Evolutionary conservation across 2,113 vertebrate species (phyloP), one percentile per base, ranked within the genome.

Genomic region (Elephantulus edwardii): DNA sequence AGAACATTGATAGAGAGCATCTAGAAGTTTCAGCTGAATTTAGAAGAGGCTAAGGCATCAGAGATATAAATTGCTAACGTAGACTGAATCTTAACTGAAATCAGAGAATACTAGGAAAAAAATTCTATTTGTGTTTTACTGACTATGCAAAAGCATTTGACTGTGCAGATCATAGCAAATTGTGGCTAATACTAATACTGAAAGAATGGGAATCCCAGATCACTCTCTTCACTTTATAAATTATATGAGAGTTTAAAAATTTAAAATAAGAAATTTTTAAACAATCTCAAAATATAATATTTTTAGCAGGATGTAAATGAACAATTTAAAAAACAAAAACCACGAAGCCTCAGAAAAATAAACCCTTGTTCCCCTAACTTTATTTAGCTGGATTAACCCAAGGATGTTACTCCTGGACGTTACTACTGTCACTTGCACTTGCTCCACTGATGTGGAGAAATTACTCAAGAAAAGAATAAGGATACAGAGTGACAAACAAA

Each of bases 321-420:
- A 54, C 9, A 48, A 33, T 82, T 60, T 52, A 72, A 83, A 87
- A 85, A 2, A 62, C 16, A 54, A 85, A 95, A 91, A 82, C 64
- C 54, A 46, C 28, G n/a, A n/a, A n/a, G n/a, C n/a, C n/a, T 33
- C 17, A 62, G 42, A 94, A 70, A 17, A 72, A 72, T 52, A 77
- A 70, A 72, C 70, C 35, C 58, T 40, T 86, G 30, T 82, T 42
- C 38, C 72, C 42, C 83, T 76, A 42, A 81, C 3, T 40, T 91
- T 81, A 42, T 13, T 79, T 26, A 68, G 50, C 9, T 83, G 38
- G 38, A 87, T 68, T 9, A 19, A 6, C 38, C 48, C 12, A 85
- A 3, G 33, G 26, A 58, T 56, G 48, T 1, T 46, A 16, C 26
- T 54, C 52, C 1, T 54, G 5, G 9, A 54, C 13, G 52, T 17